A percentile compares a stretch with the other conserved stretches of the same genome.
These are phyloP conservation scores for Calcarius ornatus DNA, from an alignment of 2,113 vertebrate species.

Conservation along the genomic window DNA sequence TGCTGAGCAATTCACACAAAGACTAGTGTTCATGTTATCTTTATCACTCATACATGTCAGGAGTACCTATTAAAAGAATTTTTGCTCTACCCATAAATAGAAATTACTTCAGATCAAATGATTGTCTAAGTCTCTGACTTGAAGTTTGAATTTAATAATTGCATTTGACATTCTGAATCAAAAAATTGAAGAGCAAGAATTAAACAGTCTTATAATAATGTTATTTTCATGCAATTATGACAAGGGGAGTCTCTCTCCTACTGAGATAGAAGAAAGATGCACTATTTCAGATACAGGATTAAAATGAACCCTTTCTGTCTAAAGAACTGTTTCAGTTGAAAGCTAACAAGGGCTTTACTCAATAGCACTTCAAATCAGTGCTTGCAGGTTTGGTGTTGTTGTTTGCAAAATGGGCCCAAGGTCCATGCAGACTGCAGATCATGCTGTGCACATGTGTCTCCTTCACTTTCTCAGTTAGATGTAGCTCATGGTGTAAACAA, in stretches of 20 bases:
- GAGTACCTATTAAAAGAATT: background rate
- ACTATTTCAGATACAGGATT: background rate
- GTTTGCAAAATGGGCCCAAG: background rate
- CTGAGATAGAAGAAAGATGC: background rate
- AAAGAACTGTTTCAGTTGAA: background rate
- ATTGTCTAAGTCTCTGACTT: background rate
- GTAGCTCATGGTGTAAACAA: background rate
- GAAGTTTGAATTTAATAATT: conserved; percentile 4
- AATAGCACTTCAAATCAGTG: background rate
- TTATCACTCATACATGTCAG: background rate
- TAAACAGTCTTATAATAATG: background rate
- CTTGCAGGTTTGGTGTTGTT: background rate
- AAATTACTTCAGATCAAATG: background rate
- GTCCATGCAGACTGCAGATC: background rate
- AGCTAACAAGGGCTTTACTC: background rate
- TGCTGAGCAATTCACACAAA: background rate
- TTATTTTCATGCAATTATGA: background rate
- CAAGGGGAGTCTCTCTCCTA: background rate
- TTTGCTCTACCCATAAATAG: background rate
- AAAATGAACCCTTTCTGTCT: background rate
- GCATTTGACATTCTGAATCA: background rate
- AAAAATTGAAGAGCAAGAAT: background rate
- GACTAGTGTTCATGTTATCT: background rate
- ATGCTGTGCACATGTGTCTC: background rate
- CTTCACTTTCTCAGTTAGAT: background rate